Evolutionary conservation across 2,888 invertebrate species (phyloP), one percentile per base, ranked within the genome.

Genomic region (Horisme vitalbata): DNA sequence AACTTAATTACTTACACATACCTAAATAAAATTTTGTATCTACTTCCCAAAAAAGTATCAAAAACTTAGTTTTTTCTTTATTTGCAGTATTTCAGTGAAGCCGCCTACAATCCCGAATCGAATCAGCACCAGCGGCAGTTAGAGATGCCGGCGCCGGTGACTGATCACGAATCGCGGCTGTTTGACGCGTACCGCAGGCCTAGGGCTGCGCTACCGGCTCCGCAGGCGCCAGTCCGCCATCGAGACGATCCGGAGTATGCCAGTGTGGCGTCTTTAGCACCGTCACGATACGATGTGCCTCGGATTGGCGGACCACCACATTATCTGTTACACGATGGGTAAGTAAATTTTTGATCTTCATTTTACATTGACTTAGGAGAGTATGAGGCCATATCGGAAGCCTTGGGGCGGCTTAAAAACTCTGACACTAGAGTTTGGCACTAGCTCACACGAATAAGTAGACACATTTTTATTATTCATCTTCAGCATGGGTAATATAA

Each of bases 81-180:
- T 49, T 44, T 41, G 9, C 85, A 97, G 96, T 96, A 96, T 86
- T 97, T 96, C 83, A 94, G 96, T 61, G 95, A 95, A 76, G 96
- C 96, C 55, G 97, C 97, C 12, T 96, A 97, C 79, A 95, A 96
- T 75, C 96, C 97, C 30, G 95, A 95, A 80, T 94, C 95, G 59
- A 96, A 96, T 83, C 95, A 94, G 39, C 44, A 45, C 10, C 45
- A 49, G 75, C 90, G 93, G 49, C 88, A 83, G 3, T 71, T 89
- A 60, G 88, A 90, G 37, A 83, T 90, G 89, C 88, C 75, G 63
- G 86, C 75, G 61, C 90, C 80, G 56, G 83, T 83, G 57, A 81
- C 79, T 53, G 91, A 77, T 71, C 91, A 76, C 79, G 91, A 75
- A 73, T 88, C 88, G 64, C 78, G 83, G 74, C 79, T 88, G 79